Percentiles rank a stretch among this genome's conserved stretches.
phyloP scores from a whole-genome alignment of 2,888 invertebrate genomes.

The Escarpia spicata region DNA sequence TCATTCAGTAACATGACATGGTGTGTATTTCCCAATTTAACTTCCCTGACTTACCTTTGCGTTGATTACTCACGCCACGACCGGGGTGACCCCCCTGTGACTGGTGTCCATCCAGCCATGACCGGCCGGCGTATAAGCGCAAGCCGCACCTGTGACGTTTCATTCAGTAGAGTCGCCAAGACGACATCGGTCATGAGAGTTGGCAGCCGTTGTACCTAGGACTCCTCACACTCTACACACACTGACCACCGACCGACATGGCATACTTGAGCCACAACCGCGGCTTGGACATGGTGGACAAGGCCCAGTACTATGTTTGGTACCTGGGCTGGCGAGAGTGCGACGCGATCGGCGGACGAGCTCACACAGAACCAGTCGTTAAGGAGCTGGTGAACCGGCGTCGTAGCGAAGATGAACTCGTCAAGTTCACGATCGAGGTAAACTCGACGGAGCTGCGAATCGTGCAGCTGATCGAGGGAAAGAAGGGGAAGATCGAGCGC shows the following conservation, averaged over 20 bases:
- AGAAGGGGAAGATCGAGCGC: conserved; percentile 67
- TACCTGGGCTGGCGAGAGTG: conserved; percentile 95
- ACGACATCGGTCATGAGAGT: not conserved
- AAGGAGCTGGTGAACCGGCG: conserved; percentile 85
- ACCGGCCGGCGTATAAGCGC: not conserved
- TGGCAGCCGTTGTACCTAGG: not conserved
- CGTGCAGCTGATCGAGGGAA: conserved; percentile 76
- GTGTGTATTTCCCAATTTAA: not conserved
- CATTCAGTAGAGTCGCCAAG: not conserved
- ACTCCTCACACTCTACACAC: not conserved
- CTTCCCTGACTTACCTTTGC: not conserved
- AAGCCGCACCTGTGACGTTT: not conserved
- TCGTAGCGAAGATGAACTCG: conserved; percentile 82
- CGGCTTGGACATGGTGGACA: conserved; percentile 20
- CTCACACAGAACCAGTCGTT: conserved; percentile 85
- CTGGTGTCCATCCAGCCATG: not conserved
- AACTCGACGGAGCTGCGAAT: conserved; percentile 93
- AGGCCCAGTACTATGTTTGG: conserved; percentile 68
- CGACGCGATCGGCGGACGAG: conserved; percentile 84
- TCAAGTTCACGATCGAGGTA: conserved; percentile 73
- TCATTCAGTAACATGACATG: not conserved
- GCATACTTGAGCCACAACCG: not conserved
- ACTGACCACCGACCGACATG: not conserved
- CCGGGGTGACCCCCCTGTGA: not conserved
- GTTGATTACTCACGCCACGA: not conserved